These are phyloP conservation scores for Melinaea menophilus DNA, from an alignment of 2,888 invertebrate species.

Conservation along the genomic window DNA sequence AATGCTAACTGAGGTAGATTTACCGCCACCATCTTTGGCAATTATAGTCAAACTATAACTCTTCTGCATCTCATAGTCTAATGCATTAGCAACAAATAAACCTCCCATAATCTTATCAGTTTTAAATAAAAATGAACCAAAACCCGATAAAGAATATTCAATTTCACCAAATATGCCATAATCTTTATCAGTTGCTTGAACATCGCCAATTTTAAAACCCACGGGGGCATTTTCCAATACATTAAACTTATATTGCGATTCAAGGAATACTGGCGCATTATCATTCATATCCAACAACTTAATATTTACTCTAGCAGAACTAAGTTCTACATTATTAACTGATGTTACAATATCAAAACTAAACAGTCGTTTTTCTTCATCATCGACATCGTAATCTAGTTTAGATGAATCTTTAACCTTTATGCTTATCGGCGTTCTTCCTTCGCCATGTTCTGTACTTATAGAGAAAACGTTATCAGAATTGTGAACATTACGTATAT, in stretches of 20 bases:
- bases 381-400: slow-evolving; percentile 84
- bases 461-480: slow-evolving; percentile 80
- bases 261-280: slow-evolving; percentile 84
- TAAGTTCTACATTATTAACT: slow-evolving; percentile 74
- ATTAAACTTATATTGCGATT: slow-evolving; percentile 80
- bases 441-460: slow-evolving; percentile 82
- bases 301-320: slow-evolving; percentile 79
- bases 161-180: slow-evolving; percentile 84
- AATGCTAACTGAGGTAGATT: slow-evolving; percentile 83
- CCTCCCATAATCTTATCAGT: slow-evolving; percentile 83
- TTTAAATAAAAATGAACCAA: slow-evolving; percentile 86
- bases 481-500: slow-evolving; percentile 78
- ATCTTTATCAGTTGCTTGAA: slow-evolving; percentile 84
- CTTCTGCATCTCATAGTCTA: slow-evolving; percentile 89
- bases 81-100: slow-evolving; percentile 78
- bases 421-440: slow-evolving; percentile 85
- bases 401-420: slow-evolving; percentile 81
- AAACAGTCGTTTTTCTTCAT: slow-evolving; percentile 76
- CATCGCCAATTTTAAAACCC: slow-evolving; percentile 80
- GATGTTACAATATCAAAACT: slow-evolving; percentile 83
- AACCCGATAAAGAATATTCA: slow-evolving; percentile 85
- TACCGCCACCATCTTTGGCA: slow-evolving; percentile 89
- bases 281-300: slow-evolving; percentile 88
- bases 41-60: slow-evolving; percentile 88
- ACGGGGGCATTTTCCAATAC: slow-evolving; percentile 81